These are phyloP conservation scores for Yasuhikotakia modesta DNA, from an alignment of 2,797 vertebrate genomes.

Conservation along the genomic window DNA sequence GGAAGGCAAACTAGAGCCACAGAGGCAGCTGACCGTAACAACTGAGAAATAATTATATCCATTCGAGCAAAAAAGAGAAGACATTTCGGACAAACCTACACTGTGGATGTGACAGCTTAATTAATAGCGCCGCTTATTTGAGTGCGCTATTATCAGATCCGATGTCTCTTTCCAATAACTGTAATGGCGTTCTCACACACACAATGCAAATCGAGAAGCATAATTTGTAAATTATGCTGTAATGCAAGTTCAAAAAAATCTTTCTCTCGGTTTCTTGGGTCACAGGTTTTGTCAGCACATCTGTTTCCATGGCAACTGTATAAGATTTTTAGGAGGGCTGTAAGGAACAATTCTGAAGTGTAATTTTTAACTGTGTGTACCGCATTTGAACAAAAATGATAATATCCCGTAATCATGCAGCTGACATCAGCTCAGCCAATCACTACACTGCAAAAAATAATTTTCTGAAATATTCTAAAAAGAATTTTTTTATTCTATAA, in stretches of 20 bases:
- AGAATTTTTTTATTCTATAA: no score
- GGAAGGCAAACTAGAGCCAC: slow-evolving; percentile 2
- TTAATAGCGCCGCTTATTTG: slow-evolving; percentile 37
- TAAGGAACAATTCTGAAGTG: slow-evolving; percentile 28
- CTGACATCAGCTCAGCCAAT: no score
- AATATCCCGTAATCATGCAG: not conserved
- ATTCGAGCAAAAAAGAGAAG: slow-evolving; percentile 42
- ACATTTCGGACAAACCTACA: slow-evolving; percentile 34
- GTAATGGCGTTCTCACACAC: slow-evolving; percentile 13
- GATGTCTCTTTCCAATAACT: slow-evolving; percentile 35
- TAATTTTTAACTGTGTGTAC: not conserved
- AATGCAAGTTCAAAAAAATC: slow-evolving; percentile 30
- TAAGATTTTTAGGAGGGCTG: slow-evolving; percentile 13
- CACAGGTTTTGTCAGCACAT: slow-evolving; percentile 40
- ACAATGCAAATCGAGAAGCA: slow-evolving; percentile 38
- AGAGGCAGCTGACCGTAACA: slow-evolving; percentile 37
- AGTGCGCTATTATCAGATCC: slow-evolving; percentile 29
- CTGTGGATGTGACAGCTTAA: slow-evolving; percentile 43
- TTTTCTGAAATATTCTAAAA: no score
- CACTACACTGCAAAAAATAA: no score
- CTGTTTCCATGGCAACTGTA: slow-evolving; percentile 45
- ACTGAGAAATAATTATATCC: slow-evolving; percentile 30
- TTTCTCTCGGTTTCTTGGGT: slow-evolving; percentile 15
- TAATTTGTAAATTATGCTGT: slow-evolving; percentile 45
- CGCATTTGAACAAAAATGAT: slow-evolving; percentile 6